Conservation (phyloP, 2,888 invertebrate genomes). For the Nomada ferruginata region DNA sequence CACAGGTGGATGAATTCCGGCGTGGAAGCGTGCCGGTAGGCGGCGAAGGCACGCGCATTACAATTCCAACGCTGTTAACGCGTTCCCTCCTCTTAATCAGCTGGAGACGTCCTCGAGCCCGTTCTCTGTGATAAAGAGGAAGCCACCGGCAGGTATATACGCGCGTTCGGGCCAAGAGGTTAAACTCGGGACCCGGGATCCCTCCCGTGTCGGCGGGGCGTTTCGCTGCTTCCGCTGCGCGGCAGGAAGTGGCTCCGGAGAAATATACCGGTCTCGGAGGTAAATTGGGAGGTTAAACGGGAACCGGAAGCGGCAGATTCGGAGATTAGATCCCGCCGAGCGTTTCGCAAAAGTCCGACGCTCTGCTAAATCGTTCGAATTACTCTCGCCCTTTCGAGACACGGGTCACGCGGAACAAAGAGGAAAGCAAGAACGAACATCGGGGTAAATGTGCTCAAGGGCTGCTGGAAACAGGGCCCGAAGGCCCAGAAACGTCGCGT, state of each 20-base stretch:
- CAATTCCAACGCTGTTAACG: conserved; percentile 56
- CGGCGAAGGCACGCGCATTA: conserved; percentile 44
- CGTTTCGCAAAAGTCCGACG: background rate
- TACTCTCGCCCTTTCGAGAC: background rate
- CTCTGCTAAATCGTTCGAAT: background rate
- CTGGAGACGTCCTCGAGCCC: conserved; percentile 48
- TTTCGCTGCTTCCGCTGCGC: conserved; percentile 48
- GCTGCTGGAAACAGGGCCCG: too few species aligned
- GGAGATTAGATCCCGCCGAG: conserved; percentile 44
- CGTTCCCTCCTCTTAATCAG: conserved; percentile 60
- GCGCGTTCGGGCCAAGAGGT: conserved; percentile 25
- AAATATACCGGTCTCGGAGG: conserved; percentile 26
- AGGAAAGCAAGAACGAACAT: too few species aligned
- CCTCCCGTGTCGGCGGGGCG: conserved; percentile 37
- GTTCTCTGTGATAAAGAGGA: conserved; percentile 56
- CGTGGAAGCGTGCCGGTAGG: conserved; percentile 34
- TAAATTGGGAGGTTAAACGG: conserved; percentile 36
- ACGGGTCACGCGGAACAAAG: too few species aligned
- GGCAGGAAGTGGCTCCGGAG: conserved; percentile 48
- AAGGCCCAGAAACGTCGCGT: too few species aligned
- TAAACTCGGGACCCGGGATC: conserved; percentile 23
- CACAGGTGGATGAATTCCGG: conserved; percentile 51
- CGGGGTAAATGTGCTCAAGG: too few species aligned
- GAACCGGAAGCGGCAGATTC: conserved; percentile 43
- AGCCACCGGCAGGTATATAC: background rate